Base-by-base conservation (phyloP, 53 echinoderm and acorn worm species). In the Astropecten irregularis region DNA sequence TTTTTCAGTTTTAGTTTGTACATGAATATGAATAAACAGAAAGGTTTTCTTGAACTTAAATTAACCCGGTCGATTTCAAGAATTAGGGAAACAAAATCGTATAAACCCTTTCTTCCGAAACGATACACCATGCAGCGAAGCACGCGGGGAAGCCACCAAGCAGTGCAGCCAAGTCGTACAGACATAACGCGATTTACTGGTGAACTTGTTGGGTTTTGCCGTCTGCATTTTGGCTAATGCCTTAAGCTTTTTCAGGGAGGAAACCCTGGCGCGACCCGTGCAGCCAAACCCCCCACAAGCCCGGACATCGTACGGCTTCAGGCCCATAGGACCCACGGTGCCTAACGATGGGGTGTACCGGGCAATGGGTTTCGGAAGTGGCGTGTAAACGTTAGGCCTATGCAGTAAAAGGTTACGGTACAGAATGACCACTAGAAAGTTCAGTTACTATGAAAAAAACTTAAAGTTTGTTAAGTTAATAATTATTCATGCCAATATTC, bases 181-280 rank as follows among this genome's bases (percentile, higher is more conserved):
- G 69, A 69, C 69, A 28, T 71, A 50, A 52, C 71, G 46, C 71
- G 71, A 49, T 46, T 49, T 21, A 50, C 19, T 22, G 69, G 48
- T 51, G 51, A 71, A 71, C 71, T 71, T 71, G 71, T 71, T 71
- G 71, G 54, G 73, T 53, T 53, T 53, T 73, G 23, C 54, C 34
- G 37, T n/a, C 3, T 35, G 48, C 29, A 5, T 54, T 49, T 70
- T 73, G 54, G 23, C 73, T 73, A 73, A 73, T 73, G 73, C 73
- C 56, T 55, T 73, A 73, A 73, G 73, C 73, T 73, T 21, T 47
- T 66, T 40, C 27, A 73, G 35, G 56, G 26, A 25, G 32, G 73
- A 73, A 73, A 73, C 53, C 73, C 55, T 16, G 3, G 73, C 13
- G 36, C 54, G 73, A 22, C 73, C n/a, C 25, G 21, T 2, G 33